Evolutionary conservation across 2,888 invertebrate species (phyloP).

Genomic region (Steinernema hermaphroditum): DNA sequence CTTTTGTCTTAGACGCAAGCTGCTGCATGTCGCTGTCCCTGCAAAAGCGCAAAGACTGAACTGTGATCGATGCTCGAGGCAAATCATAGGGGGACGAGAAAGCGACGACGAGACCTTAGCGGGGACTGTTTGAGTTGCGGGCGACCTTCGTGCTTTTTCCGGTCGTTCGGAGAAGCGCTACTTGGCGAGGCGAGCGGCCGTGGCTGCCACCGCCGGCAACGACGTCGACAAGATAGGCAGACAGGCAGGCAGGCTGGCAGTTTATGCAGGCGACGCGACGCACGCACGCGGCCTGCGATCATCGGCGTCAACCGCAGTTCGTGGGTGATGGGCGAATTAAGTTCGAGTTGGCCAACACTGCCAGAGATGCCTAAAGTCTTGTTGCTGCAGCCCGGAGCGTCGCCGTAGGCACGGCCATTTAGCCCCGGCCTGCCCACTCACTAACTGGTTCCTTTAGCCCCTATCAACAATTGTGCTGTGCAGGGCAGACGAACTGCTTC

Average conservation of each 20-base stretch:
- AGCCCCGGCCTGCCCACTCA: neutral
- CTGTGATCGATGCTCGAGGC: slow-evolving; percentile 17
- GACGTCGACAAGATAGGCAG: neutral
- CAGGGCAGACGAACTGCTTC: neutral
- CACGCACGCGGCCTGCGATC: neutral
- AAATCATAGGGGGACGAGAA: neutral
- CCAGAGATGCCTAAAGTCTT: neutral
- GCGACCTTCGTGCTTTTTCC: slow-evolving; percentile 1
- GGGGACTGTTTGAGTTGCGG: neutral
- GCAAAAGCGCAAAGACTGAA: neutral
- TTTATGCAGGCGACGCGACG: neutral
- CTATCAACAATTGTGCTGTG: slow-evolving; percentile 17
- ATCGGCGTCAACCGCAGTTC: neutral
- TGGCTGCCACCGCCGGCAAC: neutral
- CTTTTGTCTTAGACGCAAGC: no score
- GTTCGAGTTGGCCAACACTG: neutral
- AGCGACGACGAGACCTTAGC: neutral
- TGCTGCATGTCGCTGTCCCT: no score
- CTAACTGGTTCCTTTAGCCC: neutral
- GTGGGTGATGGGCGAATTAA: slow-evolving; percentile 5
- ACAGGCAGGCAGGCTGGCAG: slow-evolving; percentile 17
- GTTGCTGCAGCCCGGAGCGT: neutral
- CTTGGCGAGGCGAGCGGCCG: neutral
- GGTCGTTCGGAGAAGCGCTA: neutral
- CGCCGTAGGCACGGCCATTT: neutral